phyloP scores from a whole-genome alignment of 1,140 invertebrate genomes.

The Pogonomyrmex barbatus region DNA sequence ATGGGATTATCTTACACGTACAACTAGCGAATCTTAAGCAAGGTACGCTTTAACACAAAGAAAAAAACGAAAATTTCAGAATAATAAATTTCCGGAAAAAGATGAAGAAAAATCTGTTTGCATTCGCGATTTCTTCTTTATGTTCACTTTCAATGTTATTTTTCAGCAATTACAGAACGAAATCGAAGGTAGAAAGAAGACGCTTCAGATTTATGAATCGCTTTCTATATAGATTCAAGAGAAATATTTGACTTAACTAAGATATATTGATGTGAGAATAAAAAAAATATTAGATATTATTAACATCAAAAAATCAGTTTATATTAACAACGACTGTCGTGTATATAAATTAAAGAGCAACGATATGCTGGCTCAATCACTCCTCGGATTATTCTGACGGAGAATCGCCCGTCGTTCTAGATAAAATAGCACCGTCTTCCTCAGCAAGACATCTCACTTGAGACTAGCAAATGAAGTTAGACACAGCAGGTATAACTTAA shows the following conservation, averaged over 20 bases:
- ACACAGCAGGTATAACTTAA: constrained; percentile 59
- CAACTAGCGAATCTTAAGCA: constrained; percentile 19
- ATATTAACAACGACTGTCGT: neutral
- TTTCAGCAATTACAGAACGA: neutral
- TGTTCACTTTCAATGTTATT: constrained; percentile 12
- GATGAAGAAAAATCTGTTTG: neutral
- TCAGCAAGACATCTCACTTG: constrained; percentile 24
- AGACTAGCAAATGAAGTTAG: constrained; percentile 60
- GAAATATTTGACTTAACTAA: neutral
- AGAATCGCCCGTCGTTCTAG: constrained; percentile 3
- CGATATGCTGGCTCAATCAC: neutral
- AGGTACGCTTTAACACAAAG: neutral
- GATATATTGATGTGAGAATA: neutral
- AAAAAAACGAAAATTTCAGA: neutral
- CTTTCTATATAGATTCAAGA: neutral
- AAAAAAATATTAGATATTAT: neutral
- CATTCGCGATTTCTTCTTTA: neutral
- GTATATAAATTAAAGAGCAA: constrained; percentile 2
- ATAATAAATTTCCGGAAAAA: neutral
- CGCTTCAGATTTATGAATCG: neutral
- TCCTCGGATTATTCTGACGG: constrained; percentile 39
- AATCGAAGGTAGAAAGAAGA: neutral
- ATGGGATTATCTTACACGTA: neutral
- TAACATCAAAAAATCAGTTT: neutral
- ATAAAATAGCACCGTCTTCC: constrained; percentile 32